Percentiles rank a stretch among this genome's conserved stretches.
phyloP scores from a whole-genome alignment of 2,888 invertebrate species.

The Cataglyphis altisquamis region DNA sequence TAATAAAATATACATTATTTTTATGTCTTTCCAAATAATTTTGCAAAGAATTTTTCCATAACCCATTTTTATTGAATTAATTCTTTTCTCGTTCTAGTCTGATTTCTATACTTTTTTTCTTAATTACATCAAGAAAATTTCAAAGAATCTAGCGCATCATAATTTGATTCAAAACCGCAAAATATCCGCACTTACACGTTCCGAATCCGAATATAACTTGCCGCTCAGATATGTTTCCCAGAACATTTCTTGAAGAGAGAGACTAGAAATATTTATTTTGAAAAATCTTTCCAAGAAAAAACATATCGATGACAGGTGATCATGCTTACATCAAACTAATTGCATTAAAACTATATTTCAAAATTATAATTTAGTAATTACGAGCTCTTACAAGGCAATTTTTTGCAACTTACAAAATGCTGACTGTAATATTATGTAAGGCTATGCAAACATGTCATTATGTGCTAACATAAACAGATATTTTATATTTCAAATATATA shows the following conservation, averaged over 20 bases:
- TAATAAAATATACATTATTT: neutral
- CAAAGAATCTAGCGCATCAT: too few species aligned
- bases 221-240: neutral
- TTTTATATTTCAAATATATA: neutral
- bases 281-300: neutral
- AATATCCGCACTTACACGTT: neutral
- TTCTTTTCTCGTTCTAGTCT: too few species aligned
- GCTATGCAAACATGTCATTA: too few species aligned
- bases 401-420: neutral
- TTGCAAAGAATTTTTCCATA: neutral
- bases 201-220: neutral
- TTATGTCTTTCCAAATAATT: neutral
- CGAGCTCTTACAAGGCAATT: neutral
- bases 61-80: neutral
- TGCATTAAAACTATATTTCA: neutral
- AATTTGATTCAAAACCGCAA: too few species aligned
- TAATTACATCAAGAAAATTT: too few species aligned
- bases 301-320: neutral
- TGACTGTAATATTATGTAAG: neutral
- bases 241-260: neutral
- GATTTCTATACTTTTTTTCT: too few species aligned
- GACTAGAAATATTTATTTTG: neutral
- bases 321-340: neutral
- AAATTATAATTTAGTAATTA: neutral
- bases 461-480: too few species aligned